Percentiles rank a stretch among this genome's conserved stretches.
Conservation (phyloP, 2,113 vertebrate genomes). For the Campylomormyrus tamandua region DNA sequence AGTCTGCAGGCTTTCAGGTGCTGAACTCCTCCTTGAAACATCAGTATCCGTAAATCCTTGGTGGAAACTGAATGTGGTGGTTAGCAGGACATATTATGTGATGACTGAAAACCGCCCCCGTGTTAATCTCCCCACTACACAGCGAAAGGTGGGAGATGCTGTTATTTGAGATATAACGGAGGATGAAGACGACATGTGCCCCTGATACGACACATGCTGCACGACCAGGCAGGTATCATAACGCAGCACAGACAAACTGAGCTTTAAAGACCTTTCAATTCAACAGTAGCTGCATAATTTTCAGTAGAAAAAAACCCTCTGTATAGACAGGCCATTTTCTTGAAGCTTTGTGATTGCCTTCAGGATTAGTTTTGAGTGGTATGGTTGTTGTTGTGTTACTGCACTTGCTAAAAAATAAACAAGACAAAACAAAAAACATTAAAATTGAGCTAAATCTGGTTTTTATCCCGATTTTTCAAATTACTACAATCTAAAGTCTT, state of each 20-base stretch:
- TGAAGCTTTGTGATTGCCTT: not conserved
- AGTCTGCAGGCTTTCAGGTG: not conserved
- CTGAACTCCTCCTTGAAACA: not conserved
- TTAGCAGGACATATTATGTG: not conserved
- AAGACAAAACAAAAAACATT: not conserved
- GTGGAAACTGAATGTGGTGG: not conserved
- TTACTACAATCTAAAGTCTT: not conserved
- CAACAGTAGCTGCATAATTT: not conserved
- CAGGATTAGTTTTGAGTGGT: not conserved
- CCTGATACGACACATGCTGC: not conserved
- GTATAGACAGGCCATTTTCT: not conserved
- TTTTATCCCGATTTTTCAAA: not conserved
- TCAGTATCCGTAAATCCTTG: not conserved
- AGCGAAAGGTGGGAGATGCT: not conserved
- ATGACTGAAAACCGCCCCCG: not conserved
- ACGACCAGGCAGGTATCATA: not conserved
- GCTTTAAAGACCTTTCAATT: not conserved
- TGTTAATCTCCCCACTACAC: not conserved
- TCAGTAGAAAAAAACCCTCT: not conserved
- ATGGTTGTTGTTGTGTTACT: not conserved
- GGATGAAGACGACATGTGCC: not conserved
- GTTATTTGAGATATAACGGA: not conserved
- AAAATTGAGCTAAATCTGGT: not conserved
- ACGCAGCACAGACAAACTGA: not conserved
- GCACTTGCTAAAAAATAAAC: not conserved